Conservation (phyloP, 2,797 vertebrate genomes). For the Amblyraja radiata region DNA sequence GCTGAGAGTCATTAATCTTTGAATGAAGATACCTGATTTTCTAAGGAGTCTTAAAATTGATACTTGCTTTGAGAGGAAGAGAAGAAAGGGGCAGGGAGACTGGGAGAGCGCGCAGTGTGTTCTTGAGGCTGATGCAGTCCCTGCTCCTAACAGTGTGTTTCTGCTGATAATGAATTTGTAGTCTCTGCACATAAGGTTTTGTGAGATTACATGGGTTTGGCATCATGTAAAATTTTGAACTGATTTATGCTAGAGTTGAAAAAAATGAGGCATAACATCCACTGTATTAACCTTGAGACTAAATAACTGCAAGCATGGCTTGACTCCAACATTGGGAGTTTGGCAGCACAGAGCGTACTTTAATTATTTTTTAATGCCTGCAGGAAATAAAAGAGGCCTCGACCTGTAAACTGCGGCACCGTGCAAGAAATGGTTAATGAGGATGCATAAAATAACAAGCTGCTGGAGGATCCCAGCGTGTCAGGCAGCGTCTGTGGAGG, state of each 20-base stretch:
- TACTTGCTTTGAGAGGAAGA: not conserved
- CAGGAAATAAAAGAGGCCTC: not conserved
- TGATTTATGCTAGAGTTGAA: conserved; percentile 17
- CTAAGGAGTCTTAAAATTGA: conserved; percentile 14
- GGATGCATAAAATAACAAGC: not conserved
- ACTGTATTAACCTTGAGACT: not conserved
- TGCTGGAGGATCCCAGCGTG: no score
- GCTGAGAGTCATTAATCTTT: conserved; percentile 11
- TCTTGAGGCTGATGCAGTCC: not conserved
- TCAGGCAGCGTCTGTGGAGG: no score
- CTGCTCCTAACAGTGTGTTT: not conserved
- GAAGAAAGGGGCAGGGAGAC: not conserved
- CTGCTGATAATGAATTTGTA: conserved; percentile 28
- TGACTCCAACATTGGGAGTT: conserved; percentile 14
- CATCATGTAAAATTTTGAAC: conserved; percentile 11
- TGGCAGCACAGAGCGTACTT: not conserved
- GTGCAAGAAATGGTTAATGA: not conserved
- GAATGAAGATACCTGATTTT: not conserved
- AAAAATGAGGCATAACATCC: conserved; percentile 27
- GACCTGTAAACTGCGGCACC: not conserved
- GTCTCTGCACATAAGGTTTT: conserved; percentile 20
- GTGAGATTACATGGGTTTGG: conserved; percentile 31
- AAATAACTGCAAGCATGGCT: conserved; percentile 6
- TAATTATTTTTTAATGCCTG: conserved; percentile 30
- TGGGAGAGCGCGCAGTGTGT: not conserved